phyloP scores from a whole-genome alignment of 2,797 vertebrate species.

The Yasuhikotakia modesta region DNA sequence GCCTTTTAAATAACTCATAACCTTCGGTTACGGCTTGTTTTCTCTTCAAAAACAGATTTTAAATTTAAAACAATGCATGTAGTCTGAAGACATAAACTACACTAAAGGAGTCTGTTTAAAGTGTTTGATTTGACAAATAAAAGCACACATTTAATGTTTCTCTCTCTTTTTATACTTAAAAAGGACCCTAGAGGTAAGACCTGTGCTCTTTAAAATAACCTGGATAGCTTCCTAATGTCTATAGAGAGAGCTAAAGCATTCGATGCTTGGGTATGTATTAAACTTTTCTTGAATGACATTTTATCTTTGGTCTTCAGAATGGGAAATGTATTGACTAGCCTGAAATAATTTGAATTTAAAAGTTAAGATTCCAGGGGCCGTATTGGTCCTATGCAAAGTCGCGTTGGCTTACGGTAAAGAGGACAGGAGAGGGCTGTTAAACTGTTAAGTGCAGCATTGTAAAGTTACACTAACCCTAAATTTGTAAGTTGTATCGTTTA shows the following conservation, averaged over 20 bases:
- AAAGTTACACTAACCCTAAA: slow-evolving; percentile 97
- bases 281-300: slow-evolving; percentile 83
- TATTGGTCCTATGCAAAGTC: slow-evolving; percentile 84
- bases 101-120: slow-evolving; percentile 79
- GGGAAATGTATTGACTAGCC: slow-evolving; percentile 79
- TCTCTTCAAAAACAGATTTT: slow-evolving; percentile 79
- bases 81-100: slow-evolving; percentile 79
- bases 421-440: slow-evolving; percentile 96
- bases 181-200: slow-evolving; percentile 88
- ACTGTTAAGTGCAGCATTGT: slow-evolving; percentile 92
- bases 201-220: slow-evolving; percentile 83
- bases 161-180: slow-evolving; percentile 88
- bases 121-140: slow-evolving; percentile 79
- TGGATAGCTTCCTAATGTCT: slow-evolving; percentile 86
- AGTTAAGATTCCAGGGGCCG: slow-evolving; percentile 87
- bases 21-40: slow-evolving; percentile 83
- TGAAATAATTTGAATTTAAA: slow-evolving; percentile 92
- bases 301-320: slow-evolving; percentile 82
- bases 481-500: slow-evolving; percentile 88
- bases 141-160: slow-evolving; percentile 84
- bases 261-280: slow-evolving; percentile 85
- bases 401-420: slow-evolving; percentile 90
- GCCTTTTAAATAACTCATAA: slow-evolving; percentile 83
- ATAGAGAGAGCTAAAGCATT: slow-evolving; percentile 82
- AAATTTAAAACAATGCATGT: slow-evolving; percentile 85